A percentile compares a stretch with the other conserved stretches of the same genome.
Conservation (phyloP, 2,797 vertebrate species). For the Eulemur coronatus region DNA sequence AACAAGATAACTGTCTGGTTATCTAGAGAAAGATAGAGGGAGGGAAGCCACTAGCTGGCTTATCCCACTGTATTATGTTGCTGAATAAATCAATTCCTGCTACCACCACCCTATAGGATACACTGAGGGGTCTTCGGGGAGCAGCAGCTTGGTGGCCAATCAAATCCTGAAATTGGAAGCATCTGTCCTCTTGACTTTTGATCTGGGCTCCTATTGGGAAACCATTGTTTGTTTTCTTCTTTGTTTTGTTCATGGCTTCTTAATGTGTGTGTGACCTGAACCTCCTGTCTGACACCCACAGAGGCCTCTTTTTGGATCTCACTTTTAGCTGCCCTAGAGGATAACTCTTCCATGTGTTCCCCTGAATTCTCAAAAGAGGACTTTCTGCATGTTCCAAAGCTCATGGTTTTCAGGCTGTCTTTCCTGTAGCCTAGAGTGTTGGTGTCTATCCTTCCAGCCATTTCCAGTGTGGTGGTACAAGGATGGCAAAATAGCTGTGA, state of each 20-base stretch:
- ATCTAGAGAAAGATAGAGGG: not conserved
- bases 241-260: not conserved
- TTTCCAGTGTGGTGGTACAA: not conserved
- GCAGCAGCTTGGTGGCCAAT: not conserved
- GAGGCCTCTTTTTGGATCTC: not conserved
- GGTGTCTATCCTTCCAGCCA: not conserved
- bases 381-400: not conserved
- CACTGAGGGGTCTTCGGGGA: not conserved
- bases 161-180: not conserved
- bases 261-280: not conserved
- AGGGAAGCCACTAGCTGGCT: not conserved
- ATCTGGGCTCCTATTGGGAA: not conserved
- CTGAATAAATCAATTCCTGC: not conserved
- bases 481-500: not conserved
- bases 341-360: not conserved
- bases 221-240: not conserved
- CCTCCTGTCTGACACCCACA: not conserved
- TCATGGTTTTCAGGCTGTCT: not conserved
- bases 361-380: not conserved
- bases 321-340: not conserved
- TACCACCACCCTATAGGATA: not conserved
- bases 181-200: not conserved
- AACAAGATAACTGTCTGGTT: not conserved
- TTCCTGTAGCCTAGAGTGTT: not conserved
- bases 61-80: no score